Percentiles rank a stretch among this genome's conserved stretches.
Conservation (phyloP, 35 echinoderm and acorn worm genomes). For the Ptychodera flava region DNA sequence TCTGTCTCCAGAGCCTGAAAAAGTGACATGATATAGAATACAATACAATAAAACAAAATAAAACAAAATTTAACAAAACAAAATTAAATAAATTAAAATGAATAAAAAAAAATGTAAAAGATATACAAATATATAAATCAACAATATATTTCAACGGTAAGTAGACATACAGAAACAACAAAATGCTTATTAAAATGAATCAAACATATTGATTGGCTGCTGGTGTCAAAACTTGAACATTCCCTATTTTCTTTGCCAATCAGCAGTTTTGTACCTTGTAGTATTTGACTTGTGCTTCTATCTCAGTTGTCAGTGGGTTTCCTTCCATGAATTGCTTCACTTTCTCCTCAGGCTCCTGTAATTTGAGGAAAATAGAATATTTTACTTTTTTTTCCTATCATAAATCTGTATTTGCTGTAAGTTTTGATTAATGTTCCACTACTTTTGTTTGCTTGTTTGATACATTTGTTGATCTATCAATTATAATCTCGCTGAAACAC, state of each 20-base stretch:
- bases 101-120: too few species aligned
- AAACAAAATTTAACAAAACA: too few species aligned
- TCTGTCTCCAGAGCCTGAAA: slow-evolving; percentile 46
- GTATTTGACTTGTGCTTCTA: slow-evolving; percentile 89
- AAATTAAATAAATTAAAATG: too few species aligned
- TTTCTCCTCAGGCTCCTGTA: slow-evolving; percentile 80
- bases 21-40: background rate
- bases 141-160: background rate
- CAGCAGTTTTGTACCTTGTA: slow-evolving; percentile 53
- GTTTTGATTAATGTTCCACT: too few species aligned
- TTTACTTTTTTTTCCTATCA: background rate
- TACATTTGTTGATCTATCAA: too few species aligned
- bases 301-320: slow-evolving; percentile 74
- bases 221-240: too few species aligned
- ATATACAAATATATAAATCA: background rate
- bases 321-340: slow-evolving; percentile 91
- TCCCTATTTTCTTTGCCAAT: too few species aligned
- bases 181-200: background rate
- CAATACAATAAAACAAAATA: too few species aligned
- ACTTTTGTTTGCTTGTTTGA: too few species aligned
- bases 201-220: too few species aligned
- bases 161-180: background rate
- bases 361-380: background rate
- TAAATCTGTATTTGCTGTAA: too few species aligned
- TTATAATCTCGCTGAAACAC: too few species aligned